Base-by-base conservation (phyloP, 2,888 invertebrate genomes). In the Microchrysa polita region DNA sequence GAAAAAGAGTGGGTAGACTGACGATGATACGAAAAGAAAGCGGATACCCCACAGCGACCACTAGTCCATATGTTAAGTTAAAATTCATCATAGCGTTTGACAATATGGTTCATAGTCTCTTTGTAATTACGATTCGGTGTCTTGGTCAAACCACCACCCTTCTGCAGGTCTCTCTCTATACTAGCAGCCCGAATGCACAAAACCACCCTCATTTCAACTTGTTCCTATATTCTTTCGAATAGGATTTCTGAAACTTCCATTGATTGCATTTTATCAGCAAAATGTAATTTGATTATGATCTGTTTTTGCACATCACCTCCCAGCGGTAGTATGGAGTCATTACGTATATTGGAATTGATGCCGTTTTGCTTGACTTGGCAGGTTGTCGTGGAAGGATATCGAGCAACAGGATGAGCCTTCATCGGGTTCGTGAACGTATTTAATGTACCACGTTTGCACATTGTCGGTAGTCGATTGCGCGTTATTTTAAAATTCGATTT, bases 21-120 rank as follows among this genome's bases (percentile, higher is more conserved):
- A 55, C 34, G 48, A 59, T 72, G 12, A 67, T 67, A 9, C 27
- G 53, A 59, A 72, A 69, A 40, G 61, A 61, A 60, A 53, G 44
- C 44, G 60, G 42, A 73, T 72, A 75, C 75, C 75, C 74, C 73
- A 75, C 72, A 65, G 75, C 79, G 78, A 79, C 80, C 79, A 80
- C 80, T 80, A 79, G 78, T 79, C 78, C 79, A 79, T 79, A 79
- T 79, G 79, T 76, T 79, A 77, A 77, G 65, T 77, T 78, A 76
- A 77, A 78, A 78, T 78, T 79, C 78, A 77, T 78, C 73, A 74
- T 73, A 74, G 73, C 72, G 44, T 73, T 74, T 77, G 77, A 77
- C 79, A 78, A 78, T 78, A 78, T 78, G 78, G 78, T 79, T 60
- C 73, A 67, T 72, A 73, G 72, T 73, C 74, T 53, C 55, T 57